These are phyloP conservation scores for Steinernema carpocapsae DNA, from an alignment of 2,888 invertebrate species.

Conservation along the genomic window DNA sequence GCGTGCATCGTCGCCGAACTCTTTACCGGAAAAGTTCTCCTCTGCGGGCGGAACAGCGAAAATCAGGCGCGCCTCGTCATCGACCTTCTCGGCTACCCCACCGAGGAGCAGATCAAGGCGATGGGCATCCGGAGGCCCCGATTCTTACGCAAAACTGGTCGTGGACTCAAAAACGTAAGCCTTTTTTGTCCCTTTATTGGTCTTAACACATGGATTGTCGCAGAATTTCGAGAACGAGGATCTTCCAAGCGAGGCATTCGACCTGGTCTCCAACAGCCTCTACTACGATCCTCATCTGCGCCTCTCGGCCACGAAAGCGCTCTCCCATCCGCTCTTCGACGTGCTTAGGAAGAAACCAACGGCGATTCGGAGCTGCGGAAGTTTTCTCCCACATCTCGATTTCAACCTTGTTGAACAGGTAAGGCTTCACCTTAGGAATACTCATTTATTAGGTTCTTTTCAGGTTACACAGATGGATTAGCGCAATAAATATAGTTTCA, in stretches of 20 bases:
- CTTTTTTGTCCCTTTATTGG: background rate
- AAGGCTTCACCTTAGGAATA: too few species aligned
- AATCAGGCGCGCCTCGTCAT: constrained; percentile 54
- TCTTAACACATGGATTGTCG: constrained; percentile 3
- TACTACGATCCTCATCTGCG: constrained; percentile 38
- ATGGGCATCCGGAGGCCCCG: constrained; percentile 53
- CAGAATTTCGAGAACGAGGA: constrained; percentile 30
- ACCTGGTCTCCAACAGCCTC: constrained; percentile 36
- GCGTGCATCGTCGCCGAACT: constrained; percentile 59
- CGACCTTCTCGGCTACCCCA: constrained; percentile 59
- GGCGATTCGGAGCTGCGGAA: too few species aligned
- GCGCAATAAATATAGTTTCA: too few species aligned
- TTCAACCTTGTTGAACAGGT: too few species aligned
- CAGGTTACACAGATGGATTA: too few species aligned
- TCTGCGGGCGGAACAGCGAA: constrained; percentile 49
- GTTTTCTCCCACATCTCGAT: too few species aligned
- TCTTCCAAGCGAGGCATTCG: constrained; percentile 35
- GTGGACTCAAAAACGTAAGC: constrained; percentile 51
- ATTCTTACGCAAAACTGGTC: constrained; percentile 44
- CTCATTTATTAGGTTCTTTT: too few species aligned
- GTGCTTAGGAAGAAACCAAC: too few species aligned
- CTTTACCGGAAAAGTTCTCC: constrained; percentile 44
- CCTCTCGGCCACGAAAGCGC: constrained; percentile 7
- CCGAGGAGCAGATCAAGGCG: constrained; percentile 53
- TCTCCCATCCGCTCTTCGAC: constrained; percentile 37